Evolutionary conservation across 2,113 vertebrate species (phyloP).

Genomic region (Pygoscelis adeliae): DNA sequence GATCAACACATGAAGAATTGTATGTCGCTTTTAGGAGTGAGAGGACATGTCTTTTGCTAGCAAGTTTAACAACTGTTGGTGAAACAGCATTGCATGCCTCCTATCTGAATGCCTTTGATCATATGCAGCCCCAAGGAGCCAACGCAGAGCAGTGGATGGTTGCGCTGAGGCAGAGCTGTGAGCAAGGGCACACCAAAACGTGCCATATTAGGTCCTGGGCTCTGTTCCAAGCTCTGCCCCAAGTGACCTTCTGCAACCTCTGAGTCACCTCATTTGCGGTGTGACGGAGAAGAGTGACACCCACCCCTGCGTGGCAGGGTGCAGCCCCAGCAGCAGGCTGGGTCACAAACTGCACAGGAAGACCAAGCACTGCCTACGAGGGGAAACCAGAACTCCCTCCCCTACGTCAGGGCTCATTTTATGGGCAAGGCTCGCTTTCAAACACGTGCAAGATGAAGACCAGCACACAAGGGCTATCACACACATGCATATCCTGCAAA

Average conservation of each 20-base stretch:
- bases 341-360: not conserved
- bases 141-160: accelerated
- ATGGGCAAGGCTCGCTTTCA: not conserved
- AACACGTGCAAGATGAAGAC: not conserved
- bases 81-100: not conserved
- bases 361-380: not conserved
- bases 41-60: not conserved
- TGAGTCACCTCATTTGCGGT: not conserved
- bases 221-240: not conserved
- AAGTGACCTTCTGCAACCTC: not conserved
- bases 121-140: not conserved
- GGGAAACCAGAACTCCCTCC: not conserved
- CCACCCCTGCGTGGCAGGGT: not conserved
- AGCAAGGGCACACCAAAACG: not conserved
- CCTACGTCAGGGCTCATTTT: not conserved
- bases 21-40: not conserved
- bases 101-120: not conserved
- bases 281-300: too few species aligned
- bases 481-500: not conserved
- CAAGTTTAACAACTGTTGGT: not conserved
- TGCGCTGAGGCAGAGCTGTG: not conserved
- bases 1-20: not conserved
- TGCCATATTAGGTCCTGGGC: not conserved
- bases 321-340: not conserved
- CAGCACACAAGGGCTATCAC: not conserved